phyloP scores from a whole-genome alignment of 2,888 invertebrate species.

The Esperia sulphurella region DNA sequence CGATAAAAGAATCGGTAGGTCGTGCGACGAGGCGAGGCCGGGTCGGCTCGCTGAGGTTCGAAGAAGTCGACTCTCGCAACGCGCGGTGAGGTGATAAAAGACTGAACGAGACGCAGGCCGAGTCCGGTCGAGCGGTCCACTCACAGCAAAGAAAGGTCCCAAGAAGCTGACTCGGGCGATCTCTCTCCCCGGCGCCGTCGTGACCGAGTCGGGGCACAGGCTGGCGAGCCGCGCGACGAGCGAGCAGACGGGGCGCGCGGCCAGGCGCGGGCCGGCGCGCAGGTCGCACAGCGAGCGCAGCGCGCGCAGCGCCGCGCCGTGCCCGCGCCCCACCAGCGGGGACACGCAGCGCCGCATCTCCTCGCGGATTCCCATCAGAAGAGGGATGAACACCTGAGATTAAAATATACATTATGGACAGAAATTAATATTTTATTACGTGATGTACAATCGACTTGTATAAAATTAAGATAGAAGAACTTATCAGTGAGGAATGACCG shows the following conservation, averaged over 20 bases:
- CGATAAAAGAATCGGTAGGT: too few relatives aligned
- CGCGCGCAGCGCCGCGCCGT: slow-evolving; percentile 84
- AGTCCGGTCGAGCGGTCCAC: slow-evolving; percentile 15
- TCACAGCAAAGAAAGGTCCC: slow-evolving; percentile 93
- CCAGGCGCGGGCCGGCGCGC: slow-evolving; percentile 82
- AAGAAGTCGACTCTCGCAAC: too few relatives aligned
- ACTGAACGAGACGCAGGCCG: not conserved
- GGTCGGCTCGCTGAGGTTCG: too few relatives aligned
- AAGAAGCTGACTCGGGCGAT: slow-evolving; percentile 91
- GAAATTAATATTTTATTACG: too few relatives aligned
- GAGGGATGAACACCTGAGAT: slow-evolving; percentile 62
- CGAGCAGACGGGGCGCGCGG: slow-evolving; percentile 84
- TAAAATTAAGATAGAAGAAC: too few relatives aligned
- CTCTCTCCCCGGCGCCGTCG: slow-evolving; percentile 90
- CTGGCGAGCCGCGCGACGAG: slow-evolving; percentile 66
- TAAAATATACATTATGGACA: not conserved
- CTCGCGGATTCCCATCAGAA: slow-evolving; percentile 66
- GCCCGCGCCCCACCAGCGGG: slow-evolving; percentile 82
- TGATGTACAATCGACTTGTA: too few relatives aligned
- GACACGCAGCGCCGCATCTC: slow-evolving; percentile 85
- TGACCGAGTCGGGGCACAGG: slow-evolving; percentile 85
- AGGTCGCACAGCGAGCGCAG: slow-evolving; percentile 90
- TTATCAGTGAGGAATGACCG: too few relatives aligned
- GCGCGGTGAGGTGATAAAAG: too few relatives aligned
- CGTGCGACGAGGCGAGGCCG: too few relatives aligned